Conservation (phyloP, 2,797 vertebrate species). For the Urophycis tenuis region DNA sequence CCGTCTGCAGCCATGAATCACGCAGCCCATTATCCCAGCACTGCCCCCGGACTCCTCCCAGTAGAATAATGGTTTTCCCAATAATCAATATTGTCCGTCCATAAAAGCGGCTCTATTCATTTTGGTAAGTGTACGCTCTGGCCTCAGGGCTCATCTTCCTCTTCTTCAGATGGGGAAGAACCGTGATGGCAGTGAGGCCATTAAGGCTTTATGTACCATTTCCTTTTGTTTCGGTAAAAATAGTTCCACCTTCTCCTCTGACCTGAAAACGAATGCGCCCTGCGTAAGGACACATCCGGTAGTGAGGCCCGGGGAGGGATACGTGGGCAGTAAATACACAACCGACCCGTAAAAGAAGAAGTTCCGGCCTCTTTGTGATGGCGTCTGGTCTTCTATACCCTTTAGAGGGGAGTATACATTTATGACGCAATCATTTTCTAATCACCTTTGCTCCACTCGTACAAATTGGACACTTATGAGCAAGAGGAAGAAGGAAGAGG, state of each 20-base stretch:
- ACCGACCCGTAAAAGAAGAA: neutral
- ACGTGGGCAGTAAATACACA: neutral
- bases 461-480: slow-evolving; percentile 61
- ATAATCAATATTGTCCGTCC: slow-evolving; percentile 37
- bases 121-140: neutral
- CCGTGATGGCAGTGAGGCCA: neutral
- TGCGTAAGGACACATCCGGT: neutral
- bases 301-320: neutral
- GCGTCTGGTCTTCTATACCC: neutral
- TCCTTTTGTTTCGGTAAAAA: too few relatives aligned
- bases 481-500: slow-evolving; percentile 22
- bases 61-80: slow-evolving; percentile 17
- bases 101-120: neutral
- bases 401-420: neutral
- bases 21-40: slow-evolving; percentile 10
- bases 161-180: neutral
- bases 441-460: slow-evolving; percentile 32
- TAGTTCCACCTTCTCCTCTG: neutral
- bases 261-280: neutral
- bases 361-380: neutral
- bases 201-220: neutral
- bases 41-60: slow-evolving; percentile 11
- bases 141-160: neutral
- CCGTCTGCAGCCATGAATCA: neutral
- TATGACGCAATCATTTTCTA: neutral